Percentiles rank a stretch among this genome's conserved stretches.
These are phyloP conservation scores for Pseudopodoces humilis DNA, from an alignment of 2,113 vertebrate species.

Conservation along the genomic window DNA sequence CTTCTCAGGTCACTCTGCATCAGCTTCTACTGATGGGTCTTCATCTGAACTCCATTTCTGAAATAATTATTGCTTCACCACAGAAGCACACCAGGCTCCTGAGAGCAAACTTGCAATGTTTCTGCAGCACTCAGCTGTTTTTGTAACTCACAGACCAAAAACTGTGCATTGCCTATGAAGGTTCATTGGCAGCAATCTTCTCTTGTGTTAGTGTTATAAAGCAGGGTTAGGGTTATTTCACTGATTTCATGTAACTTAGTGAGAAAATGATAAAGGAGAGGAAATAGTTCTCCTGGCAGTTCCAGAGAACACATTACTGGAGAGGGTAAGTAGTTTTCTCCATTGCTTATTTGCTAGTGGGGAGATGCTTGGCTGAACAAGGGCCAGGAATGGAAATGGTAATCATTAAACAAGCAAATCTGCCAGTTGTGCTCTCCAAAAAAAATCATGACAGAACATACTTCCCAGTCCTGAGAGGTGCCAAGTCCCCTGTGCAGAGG, in stretches of 20 bases:
- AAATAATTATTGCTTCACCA: background rate
- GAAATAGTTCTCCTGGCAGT: background rate
- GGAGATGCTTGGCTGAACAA: constrained; percentile 14
- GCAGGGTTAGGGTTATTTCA: background rate
- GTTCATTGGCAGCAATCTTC: background rate
- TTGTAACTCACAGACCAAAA: background rate
- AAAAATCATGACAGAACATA: background rate
- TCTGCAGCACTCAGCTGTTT: background rate
- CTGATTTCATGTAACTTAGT: background rate
- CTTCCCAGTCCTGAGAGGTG: background rate
- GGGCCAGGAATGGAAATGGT: constrained; percentile 34
- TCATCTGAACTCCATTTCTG: background rate
- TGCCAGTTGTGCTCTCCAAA: background rate
- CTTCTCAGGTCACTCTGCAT: background rate
- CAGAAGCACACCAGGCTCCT: background rate
- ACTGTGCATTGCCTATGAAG: accelerated
- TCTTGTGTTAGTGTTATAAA: background rate
- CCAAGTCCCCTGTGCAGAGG: background rate
- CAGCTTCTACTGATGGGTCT: background rate
- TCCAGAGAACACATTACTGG: background rate
- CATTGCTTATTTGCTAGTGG: background rate
- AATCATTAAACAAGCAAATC: constrained; percentile 62
- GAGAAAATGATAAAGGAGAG: background rate
- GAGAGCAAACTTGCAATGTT: background rate
- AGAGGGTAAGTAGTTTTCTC: constrained; percentile 18